These are phyloP conservation scores for Hypomesus transpacificus DNA, from an alignment of 2,113 vertebrate genomes.

Conservation along the genomic window DNA sequence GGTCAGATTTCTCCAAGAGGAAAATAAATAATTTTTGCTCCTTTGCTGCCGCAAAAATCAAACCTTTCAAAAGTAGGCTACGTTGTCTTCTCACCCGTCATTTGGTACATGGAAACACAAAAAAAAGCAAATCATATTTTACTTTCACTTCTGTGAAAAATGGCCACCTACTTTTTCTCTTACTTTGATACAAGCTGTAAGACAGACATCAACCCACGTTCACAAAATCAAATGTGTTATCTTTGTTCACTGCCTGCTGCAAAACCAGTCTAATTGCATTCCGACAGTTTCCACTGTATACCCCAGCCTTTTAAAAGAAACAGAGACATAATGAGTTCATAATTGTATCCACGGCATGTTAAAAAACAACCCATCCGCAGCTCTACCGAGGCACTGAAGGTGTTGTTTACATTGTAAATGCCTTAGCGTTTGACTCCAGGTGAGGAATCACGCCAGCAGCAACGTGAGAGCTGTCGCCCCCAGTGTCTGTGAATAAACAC, in stretches of 20 bases:
- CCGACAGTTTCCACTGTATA: not conserved
- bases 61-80: not conserved
- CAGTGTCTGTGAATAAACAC: not conserved
- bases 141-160: not conserved
- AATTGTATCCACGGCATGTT: not conserved
- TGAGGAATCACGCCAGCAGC: not conserved
- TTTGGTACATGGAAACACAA: not conserved
- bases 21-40: not conserved
- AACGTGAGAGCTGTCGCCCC: not conserved
- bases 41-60: not conserved
- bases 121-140: not conserved
- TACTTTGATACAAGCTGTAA: not conserved
- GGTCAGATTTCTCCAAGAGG: constrained; percentile 1
- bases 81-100: not conserved
- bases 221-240: not conserved
- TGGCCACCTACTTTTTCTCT: not conserved
- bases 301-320: not conserved
- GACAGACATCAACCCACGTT: not conserved
- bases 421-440: not conserved
- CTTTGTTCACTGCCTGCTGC: not conserved
- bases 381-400: not conserved
- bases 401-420: not conserved
- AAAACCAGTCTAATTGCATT: not conserved
- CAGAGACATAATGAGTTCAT: not conserved
- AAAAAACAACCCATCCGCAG: not conserved